Evolutionary conservation across 2,888 invertebrate species (phyloP).

Genomic region (Stegana nigrithorax): DNA sequence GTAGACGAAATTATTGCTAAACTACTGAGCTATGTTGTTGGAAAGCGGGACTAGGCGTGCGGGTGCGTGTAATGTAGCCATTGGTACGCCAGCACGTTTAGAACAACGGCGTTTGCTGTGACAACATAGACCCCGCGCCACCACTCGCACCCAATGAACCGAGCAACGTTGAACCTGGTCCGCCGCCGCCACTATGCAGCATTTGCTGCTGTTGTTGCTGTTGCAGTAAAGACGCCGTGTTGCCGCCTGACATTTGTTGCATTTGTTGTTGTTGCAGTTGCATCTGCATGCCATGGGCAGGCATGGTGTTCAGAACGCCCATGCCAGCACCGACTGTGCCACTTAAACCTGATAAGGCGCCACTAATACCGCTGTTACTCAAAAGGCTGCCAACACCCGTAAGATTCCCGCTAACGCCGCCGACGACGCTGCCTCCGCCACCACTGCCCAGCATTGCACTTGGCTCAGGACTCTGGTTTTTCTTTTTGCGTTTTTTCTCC

Average conservation of each 20-base stretch:
- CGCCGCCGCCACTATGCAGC: conserved; percentile 38
- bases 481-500: conserved; percentile 95
- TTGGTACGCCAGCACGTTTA: conserved; percentile 15
- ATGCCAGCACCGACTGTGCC: conserved; percentile 26
- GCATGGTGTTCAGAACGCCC: conserved; percentile 48
- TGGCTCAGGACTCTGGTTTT: conserved; percentile 90
- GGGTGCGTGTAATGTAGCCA: too few relatives aligned
- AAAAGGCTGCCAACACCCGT: conserved; percentile 3
- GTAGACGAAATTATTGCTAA: conserved; percentile 5
- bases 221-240: conserved; percentile 32
- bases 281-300: conserved; percentile 54
- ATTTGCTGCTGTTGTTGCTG: conserved; percentile 41
- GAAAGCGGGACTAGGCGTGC: too few relatives aligned
- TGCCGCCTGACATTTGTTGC: conserved; percentile 44
- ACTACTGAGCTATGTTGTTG: too few relatives aligned
- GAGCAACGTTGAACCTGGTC: conserved; percentile 3
- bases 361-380: conserved; percentile 31
- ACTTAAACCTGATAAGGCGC: conserved; percentile 4
- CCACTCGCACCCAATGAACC: conserved; percentile 31
- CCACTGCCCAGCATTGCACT: conserved; percentile 39
- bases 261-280: conserved; percentile 43
- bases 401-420: background rate
- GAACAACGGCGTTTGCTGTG: conserved; percentile 44
- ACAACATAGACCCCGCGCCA: conserved; percentile 56
- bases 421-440: conserved; percentile 32